Evolutionary conservation across 2,797 vertebrate genomes (phyloP).

Genomic region (Psittacula derbiana): DNA sequence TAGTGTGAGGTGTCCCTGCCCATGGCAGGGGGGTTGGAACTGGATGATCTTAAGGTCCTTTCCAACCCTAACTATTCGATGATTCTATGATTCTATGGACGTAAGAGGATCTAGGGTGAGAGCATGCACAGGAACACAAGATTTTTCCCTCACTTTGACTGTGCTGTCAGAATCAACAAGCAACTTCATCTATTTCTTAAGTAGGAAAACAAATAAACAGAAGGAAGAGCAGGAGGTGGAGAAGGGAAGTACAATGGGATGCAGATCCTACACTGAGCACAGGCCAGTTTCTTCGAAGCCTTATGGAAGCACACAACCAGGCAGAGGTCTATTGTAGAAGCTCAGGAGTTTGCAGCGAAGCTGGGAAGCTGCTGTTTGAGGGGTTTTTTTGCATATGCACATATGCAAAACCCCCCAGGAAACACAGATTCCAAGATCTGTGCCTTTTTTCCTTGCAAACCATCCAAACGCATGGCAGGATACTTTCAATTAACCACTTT

Average conservation of each 20-base stretch:
- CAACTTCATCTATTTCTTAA: background rate
- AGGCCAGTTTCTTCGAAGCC: background rate
- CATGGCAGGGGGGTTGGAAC: no score
- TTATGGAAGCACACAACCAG: fast-evolving
- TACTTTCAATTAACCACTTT: background rate
- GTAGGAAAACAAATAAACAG: background rate
- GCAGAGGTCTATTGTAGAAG: background rate
- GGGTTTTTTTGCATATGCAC: fast-evolving
- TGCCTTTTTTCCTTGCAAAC: fast-evolving
- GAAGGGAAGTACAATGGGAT: background rate
- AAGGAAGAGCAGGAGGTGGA: background rate
- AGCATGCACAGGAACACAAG: background rate
- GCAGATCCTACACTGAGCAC: background rate
- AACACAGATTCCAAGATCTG: background rate
- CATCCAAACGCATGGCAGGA: background rate
- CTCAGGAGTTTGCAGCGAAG: background rate
- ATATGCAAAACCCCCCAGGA: background rate
- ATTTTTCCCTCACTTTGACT: background rate
- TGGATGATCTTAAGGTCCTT: no score
- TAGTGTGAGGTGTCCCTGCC: no score
- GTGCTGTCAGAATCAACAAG: background rate
- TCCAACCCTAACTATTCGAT: no score
- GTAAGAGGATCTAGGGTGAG: background rate
- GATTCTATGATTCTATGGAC: background rate
- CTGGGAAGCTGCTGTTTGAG: background rate